Evolutionary conservation across 2,888 invertebrate genomes (phyloP).

Genomic region (Sinopyrophorus schimmeli): DNA sequence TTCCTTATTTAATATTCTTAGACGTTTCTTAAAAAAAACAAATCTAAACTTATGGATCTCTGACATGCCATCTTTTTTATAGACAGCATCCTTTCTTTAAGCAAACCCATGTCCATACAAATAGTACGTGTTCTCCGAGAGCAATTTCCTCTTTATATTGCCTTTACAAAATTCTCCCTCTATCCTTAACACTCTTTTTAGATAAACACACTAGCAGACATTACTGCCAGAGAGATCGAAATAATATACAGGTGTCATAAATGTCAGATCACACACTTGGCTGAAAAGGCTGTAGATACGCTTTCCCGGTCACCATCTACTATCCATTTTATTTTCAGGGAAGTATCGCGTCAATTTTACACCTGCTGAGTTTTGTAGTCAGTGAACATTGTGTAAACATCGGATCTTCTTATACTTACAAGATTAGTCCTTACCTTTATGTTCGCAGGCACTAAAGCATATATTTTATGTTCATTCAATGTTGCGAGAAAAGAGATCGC

Average conservation of each 20-base stretch:
- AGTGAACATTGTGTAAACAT: constrained; percentile 23
- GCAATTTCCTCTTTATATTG: not conserved
- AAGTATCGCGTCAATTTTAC: constrained; percentile 26
- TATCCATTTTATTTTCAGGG: constrained; percentile 27
- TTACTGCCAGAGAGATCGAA: constrained; percentile 6
- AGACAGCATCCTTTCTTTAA: constrained; percentile 9
- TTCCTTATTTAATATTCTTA: no score
- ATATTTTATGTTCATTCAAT: constrained; percentile 14
- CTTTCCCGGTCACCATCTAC: constrained; percentile 27
- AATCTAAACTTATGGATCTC: constrained; percentile 8
- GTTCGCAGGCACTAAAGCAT: constrained; percentile 12
- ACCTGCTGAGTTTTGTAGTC: constrained; percentile 27
- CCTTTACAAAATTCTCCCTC: not conserved
- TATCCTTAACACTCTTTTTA: constrained; percentile 2
- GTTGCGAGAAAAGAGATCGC: no score
- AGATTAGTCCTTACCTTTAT: constrained; percentile 13
- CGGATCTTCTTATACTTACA: constrained; percentile 17
- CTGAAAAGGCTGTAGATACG: constrained; percentile 25
- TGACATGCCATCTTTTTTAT: constrained; percentile 19
- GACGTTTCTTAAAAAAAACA: no score
- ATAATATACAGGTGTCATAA: constrained; percentile 29
- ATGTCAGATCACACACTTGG: constrained; percentile 31
- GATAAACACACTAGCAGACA: no score
- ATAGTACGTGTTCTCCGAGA: constrained; percentile 18
- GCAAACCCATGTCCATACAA: constrained; percentile 20